A percentile compares a stretch with the other conserved stretches of the same genome.
Evolutionary conservation across 1,140 invertebrate genomes (phyloP).

Genomic region (Odontomachus brunneus): DNA sequence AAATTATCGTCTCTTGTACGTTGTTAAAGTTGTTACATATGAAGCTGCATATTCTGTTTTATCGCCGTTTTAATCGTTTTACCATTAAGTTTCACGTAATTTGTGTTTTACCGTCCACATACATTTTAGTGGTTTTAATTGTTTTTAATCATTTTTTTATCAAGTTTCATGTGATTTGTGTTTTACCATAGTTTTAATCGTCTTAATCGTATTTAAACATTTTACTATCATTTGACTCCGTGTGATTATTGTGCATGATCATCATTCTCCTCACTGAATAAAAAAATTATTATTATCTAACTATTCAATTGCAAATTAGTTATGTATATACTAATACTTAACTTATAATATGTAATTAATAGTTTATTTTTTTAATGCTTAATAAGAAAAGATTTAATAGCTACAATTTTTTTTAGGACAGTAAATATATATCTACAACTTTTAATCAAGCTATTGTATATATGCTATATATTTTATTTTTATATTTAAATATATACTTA

Average conservation of each 20-base stretch:
- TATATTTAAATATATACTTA: conserved; percentile 63
- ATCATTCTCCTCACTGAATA: conserved; percentile 70
- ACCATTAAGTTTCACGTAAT: conserved; percentile 8
- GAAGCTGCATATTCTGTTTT: conserved; percentile 14
- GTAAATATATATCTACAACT: no score
- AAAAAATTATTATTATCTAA: conserved; percentile 12
- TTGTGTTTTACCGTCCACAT: no score
- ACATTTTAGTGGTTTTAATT: no score
- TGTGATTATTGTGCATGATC: conserved; percentile 56
- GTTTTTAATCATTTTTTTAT: no score
- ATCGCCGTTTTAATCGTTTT: no score
- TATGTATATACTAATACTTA: not conserved
- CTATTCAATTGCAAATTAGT: not conserved
- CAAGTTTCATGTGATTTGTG: no score
- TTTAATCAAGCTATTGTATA: conserved; percentile 24
- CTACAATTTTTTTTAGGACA: no score
- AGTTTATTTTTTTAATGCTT: not conserved
- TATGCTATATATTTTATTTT: conserved; percentile 41
- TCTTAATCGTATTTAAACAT: no score
- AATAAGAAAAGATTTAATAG: no score
- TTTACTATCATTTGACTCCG: no score
- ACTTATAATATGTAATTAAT: conserved; percentile 8
- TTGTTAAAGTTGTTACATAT: conserved; percentile 16
- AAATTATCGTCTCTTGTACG: no score
- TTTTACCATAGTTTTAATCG: no score